These are phyloP conservation scores for Uria lomvia DNA, from an alignment of 2,113 vertebrate genomes.

Conservation along the genomic window DNA sequence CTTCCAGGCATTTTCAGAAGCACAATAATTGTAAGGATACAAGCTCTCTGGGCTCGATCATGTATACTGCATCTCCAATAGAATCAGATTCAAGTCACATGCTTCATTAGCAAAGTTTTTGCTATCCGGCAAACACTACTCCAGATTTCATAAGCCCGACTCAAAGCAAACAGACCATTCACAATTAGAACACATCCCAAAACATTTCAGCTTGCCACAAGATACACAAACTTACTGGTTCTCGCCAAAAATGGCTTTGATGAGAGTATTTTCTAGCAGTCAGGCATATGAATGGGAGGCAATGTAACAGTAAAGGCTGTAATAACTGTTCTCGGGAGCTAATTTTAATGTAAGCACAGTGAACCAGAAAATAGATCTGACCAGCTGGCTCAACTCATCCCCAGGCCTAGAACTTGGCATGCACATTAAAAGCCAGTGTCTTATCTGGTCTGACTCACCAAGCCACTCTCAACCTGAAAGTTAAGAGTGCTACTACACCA, in stretches of 20 bases:
- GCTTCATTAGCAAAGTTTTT: neutral
- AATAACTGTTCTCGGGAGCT: neutral
- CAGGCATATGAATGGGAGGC: neutral
- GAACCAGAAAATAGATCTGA: conserved; percentile 38
- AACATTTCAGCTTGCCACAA: neutral
- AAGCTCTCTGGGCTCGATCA: neutral
- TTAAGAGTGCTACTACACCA: neutral
- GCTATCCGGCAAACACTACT: neutral
- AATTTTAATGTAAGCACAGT: conserved; percentile 38
- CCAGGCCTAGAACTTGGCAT: neutral
- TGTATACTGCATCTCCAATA: neutral
- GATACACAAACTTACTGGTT: neutral
- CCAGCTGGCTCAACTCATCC: conserved; percentile 31
- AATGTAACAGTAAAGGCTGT: neutral
- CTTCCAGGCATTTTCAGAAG: neutral
- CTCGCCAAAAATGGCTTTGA: neutral
- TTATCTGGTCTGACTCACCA: neutral
- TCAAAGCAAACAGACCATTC: neutral
- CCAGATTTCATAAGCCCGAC: neutral
- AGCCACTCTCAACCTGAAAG: neutral
- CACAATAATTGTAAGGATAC: neutral
- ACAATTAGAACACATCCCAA: neutral
- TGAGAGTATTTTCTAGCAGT: neutral
- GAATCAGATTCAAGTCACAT: neutral
- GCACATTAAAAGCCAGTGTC: neutral